phyloP scores from a whole-genome alignment of 2,113 vertebrate genomes.

The Rafetus swinhoei region DNA sequence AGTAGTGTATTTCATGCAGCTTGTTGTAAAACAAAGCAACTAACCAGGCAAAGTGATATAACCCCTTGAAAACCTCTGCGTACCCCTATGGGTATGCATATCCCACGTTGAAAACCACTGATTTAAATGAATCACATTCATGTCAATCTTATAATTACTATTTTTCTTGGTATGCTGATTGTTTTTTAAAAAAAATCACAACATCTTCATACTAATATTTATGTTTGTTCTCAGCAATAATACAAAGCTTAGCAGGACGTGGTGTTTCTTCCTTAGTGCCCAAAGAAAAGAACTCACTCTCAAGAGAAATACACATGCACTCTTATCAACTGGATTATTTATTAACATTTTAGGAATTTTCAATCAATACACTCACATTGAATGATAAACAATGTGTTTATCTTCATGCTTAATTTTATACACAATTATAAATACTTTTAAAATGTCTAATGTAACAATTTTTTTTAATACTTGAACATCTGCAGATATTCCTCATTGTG shows the following conservation, averaged over 20 bases:
- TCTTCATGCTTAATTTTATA: too few relatives aligned
- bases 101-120: too few relatives aligned
- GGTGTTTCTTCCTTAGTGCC: too few relatives aligned
- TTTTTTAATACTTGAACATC: neutral
- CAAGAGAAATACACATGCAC: neutral
- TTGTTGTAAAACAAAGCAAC: too few relatives aligned
- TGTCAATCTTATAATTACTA: neutral
- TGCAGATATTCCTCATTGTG: fast-evolving
- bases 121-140: neutral
- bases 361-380: fast-evolving
- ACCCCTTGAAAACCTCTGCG: too few relatives aligned
- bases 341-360: fast-evolving
- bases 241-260: neutral
- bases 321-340: neutral
- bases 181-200: neutral
- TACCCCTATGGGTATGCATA: too few relatives aligned
- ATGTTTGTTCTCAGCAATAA: neutral
- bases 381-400: fast-evolving
- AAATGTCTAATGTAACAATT: fast-evolving
- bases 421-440: fast-evolving
- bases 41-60: too few relatives aligned
- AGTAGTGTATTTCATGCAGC: too few relatives aligned
- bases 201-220: neutral
- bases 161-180: neutral
- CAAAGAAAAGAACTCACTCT: neutral